Percentiles rank a stretch among this genome's conserved stretches.
Conservation (phyloP, 2,888 invertebrate genomes). For the Stramonita haemastoma region DNA sequence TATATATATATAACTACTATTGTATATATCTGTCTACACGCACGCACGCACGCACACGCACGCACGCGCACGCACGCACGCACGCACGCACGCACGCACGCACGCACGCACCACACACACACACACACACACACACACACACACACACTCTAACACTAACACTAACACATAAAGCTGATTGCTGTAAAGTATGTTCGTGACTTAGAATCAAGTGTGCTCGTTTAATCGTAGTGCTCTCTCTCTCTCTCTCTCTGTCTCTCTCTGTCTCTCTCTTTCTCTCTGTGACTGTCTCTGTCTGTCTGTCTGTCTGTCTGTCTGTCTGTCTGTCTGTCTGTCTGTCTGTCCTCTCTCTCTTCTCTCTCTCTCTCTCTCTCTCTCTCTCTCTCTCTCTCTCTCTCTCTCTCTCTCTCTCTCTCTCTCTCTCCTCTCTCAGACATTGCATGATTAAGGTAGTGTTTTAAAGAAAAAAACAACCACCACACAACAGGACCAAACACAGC, state of each 20-base stretch:
- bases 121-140: not conserved
- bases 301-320: not conserved
- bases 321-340: too few relatives aligned
- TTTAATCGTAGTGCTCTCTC: not conserved
- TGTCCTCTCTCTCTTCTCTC: conserved; percentile 17
- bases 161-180: not conserved
- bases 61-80: not conserved
- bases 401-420: not conserved
- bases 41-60: not conserved
- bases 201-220: too few relatives aligned
- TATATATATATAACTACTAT: too few relatives aligned
- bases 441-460: too few relatives aligned
- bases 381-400: not conserved
- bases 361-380: not conserved
- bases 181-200: too few relatives aligned
- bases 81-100: not conserved
- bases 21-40: not conserved
- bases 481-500: too few relatives aligned
- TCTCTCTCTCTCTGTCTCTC: conserved; percentile 17
- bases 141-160: not conserved
- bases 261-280: not conserved
- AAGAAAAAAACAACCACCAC: too few relatives aligned
- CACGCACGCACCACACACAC: not conserved
- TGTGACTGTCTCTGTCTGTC: not conserved
- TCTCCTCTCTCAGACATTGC: not conserved